Conservation (phyloP, 2,113 vertebrate genomes). For the Misgurnus anguillicaudatus region DNA sequence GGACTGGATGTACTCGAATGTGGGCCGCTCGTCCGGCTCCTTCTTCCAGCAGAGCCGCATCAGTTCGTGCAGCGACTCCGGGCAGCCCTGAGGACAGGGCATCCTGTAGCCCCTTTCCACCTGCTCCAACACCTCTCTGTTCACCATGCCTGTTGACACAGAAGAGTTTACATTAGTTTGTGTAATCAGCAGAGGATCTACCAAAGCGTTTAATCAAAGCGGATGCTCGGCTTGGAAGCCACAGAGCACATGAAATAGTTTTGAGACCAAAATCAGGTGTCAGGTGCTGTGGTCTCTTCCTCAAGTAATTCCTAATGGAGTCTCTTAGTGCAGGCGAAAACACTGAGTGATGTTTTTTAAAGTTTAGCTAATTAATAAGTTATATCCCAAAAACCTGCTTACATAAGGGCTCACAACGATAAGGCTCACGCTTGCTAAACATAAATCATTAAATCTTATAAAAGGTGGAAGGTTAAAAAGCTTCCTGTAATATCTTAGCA, state of each 20-base stretch:
- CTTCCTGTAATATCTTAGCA: no score
- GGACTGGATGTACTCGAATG: constrained; percentile 97
- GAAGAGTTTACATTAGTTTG: constrained; percentile 6
- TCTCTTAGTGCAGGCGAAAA: no score
- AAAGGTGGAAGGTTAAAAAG: no score
- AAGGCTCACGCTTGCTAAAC: no score
- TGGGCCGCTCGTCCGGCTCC: constrained; percentile 94
- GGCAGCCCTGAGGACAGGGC: constrained; percentile 94
- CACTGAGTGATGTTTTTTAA: no score
- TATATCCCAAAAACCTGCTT: no score
- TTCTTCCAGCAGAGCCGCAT: constrained; percentile 98
- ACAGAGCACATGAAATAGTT: neutral
- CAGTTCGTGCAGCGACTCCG: constrained; percentile 95
- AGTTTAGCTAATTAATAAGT: no score
- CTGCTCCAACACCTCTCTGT: constrained; percentile 94
- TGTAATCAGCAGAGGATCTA: neutral
- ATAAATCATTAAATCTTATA: no score
- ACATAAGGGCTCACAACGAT: no score
- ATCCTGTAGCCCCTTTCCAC: constrained; percentile 94
- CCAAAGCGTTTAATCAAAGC: no score
- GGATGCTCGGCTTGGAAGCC: neutral
- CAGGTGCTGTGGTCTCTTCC: neutral
- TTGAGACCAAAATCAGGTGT: neutral
- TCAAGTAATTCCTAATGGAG: no score
- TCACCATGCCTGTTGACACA: constrained; percentile 86